Evolutionary conservation across 2,113 vertebrate species (phyloP).

Genomic region (Oncorhynchus gorbuscha): DNA sequence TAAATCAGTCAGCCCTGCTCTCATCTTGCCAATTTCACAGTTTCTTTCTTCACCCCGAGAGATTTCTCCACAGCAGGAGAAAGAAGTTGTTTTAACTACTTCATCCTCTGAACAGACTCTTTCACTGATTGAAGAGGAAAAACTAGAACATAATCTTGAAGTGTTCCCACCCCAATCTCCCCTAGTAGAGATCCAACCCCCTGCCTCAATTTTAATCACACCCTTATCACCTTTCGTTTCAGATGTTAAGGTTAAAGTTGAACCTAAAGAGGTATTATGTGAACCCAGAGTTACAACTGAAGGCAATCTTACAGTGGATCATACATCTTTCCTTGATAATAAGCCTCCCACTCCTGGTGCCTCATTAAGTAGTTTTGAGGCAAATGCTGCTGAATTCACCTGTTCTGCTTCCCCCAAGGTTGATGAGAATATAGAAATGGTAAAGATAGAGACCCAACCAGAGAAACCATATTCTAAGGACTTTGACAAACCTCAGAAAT

Average conservation of each 20-base stretch:
- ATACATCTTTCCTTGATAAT: slow-evolving; percentile 71
- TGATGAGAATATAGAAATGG: slow-evolving; percentile 68
- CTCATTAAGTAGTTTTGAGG: slow-evolving; percentile 67
- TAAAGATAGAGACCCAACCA: slow-evolving; percentile 63
- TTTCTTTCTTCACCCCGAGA: slow-evolving; percentile 54
- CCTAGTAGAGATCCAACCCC: slow-evolving; percentile 57
- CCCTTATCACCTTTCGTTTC: slow-evolving; percentile 19
- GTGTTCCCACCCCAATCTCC: slow-evolving; percentile 49
- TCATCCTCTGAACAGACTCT: slow-evolving; percentile 56
- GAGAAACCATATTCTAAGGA: slow-evolving; percentile 57
- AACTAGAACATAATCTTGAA: slow-evolving; percentile 44
- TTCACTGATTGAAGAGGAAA: slow-evolving; percentile 66
- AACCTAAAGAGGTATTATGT: slow-evolving; percentile 59
- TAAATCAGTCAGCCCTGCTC: slow-evolving; percentile 54
- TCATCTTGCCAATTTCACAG: slow-evolving; percentile 32
- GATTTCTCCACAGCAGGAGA: slow-evolving; percentile 63
- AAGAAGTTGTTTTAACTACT: slow-evolving; percentile 50
- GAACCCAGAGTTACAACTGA: slow-evolving; percentile 54
- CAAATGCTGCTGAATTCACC: slow-evolving; percentile 60
- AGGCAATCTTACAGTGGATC: slow-evolving; percentile 60
- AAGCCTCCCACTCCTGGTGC: slow-evolving; percentile 83
- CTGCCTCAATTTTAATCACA: slow-evolving; percentile 44
- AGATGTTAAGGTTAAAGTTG: slow-evolving; percentile 56
- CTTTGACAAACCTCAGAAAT: slow-evolving; percentile 63
- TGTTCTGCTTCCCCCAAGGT: slow-evolving; percentile 62